phyloP scores from a whole-genome alignment of 1,140 invertebrate species.

The Caenorhabditis briggsae region DNA sequence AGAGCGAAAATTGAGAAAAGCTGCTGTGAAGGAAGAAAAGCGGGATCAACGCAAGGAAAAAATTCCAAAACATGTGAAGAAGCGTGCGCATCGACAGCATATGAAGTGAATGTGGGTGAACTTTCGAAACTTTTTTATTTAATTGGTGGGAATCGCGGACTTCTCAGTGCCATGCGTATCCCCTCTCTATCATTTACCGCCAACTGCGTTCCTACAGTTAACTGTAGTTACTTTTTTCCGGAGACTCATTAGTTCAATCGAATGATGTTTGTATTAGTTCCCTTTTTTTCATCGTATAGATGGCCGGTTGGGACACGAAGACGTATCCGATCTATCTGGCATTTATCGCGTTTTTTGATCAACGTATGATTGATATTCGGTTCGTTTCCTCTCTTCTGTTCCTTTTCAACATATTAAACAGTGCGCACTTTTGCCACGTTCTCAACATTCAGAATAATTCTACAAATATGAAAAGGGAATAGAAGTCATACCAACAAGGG shows the following conservation, averaged over 20 bases:
- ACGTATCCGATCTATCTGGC: slow-evolving; percentile 38
- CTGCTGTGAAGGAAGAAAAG: slow-evolving; percentile 83
- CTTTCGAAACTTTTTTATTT: slow-evolving; percentile 12
- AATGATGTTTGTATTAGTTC: background rate
- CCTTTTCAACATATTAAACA: slow-evolving; percentile 1
- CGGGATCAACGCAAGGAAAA: slow-evolving; percentile 88
- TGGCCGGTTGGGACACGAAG: background rate
- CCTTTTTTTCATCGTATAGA: slow-evolving; percentile 8
- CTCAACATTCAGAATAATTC: background rate
- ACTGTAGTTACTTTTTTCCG: too few relatives aligned
- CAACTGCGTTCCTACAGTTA: background rate
- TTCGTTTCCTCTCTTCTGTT: slow-evolving; percentile 32
- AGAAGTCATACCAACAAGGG: slow-evolving; percentile 13
- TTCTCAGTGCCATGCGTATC: background rate
- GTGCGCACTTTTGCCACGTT: slow-evolving; percentile 9
- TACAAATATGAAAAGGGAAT: background rate
- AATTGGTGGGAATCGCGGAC: background rate
- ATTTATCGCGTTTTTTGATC: slow-evolving; percentile 54
- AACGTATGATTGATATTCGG: slow-evolving; percentile 44
- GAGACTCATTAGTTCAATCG: background rate
- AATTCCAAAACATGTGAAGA: slow-evolving; percentile 95
- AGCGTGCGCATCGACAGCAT: slow-evolving; percentile 78
- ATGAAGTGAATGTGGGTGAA: slow-evolving; percentile 67
- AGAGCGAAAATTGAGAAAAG: slow-evolving; percentile 84
- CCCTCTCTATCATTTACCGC: too few relatives aligned